Percentiles rank a stretch among this genome's conserved stretches.
phyloP scores from a whole-genome alignment of 2,888 invertebrate species.

The Biston stratarius region DNA sequence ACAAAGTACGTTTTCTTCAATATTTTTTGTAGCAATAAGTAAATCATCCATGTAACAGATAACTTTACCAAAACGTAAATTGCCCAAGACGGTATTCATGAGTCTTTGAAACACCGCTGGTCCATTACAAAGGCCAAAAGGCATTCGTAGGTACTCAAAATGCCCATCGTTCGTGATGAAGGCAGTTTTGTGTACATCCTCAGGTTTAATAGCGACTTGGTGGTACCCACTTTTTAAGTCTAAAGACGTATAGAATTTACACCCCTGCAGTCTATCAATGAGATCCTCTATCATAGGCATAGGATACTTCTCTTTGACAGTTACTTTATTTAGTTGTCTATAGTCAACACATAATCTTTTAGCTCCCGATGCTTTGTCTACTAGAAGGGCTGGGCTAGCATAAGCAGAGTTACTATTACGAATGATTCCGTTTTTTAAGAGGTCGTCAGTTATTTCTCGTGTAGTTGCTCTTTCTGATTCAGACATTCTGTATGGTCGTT shows the following conservation, averaged over 20 bases:
- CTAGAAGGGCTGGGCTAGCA: conserved; percentile 52
- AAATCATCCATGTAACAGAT: background rate
- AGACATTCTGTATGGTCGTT: conserved; percentile 18
- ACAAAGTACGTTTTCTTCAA: background rate
- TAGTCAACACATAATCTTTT: conserved; percentile 3
- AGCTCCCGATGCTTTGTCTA: conserved; percentile 46
- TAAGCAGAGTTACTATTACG: background rate
- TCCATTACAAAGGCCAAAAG: conserved; percentile 26
- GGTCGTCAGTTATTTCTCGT: background rate
- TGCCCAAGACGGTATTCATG: background rate
- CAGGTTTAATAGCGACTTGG: background rate
- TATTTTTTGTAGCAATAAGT: background rate
- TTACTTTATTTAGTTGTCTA: background rate
- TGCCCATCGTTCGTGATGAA: background rate
- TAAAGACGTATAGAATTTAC: too few species aligned
- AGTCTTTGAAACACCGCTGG: conserved; percentile 8
- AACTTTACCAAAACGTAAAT: background rate
- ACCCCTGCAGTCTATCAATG: too few species aligned
- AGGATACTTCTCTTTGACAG: conserved; percentile 1
- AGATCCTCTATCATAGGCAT: conserved; percentile 17
- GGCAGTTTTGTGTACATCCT: background rate
- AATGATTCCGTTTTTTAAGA: background rate
- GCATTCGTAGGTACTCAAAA: conserved; percentile 14
- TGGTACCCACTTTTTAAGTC: conserved; percentile 7
- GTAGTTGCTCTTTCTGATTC: background rate